Evolutionary conservation across 2,888 invertebrate genomes (phyloP).

Genomic region (Rosalia funebris): DNA sequence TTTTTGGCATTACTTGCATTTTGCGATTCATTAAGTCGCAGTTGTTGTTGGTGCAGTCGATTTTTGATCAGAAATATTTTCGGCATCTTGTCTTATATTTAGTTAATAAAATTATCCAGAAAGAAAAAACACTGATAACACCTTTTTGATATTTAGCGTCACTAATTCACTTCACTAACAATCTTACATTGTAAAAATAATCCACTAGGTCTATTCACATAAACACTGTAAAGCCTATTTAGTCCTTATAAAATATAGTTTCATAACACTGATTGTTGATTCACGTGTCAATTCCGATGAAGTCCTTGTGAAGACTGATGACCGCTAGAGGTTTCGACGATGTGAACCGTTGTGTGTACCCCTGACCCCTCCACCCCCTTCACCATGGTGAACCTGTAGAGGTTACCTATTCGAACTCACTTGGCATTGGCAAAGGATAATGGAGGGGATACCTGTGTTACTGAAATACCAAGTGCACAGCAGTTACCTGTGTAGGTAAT

Average conservation of each 20-base stretch:
- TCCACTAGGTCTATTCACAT: neutral
- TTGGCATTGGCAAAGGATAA: slow-evolving; percentile 51
- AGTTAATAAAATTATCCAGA: slow-evolving; percentile 25
- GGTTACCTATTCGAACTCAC: slow-evolving; percentile 61
- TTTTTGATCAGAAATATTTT: slow-evolving; percentile 93
- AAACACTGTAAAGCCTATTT: slow-evolving; percentile 1
- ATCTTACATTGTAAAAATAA: slow-evolving; percentile 2
- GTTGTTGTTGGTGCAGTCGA: slow-evolving; percentile 90
- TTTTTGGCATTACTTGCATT: slow-evolving; percentile 75
- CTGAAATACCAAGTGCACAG: slow-evolving; percentile 17
- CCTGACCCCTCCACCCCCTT: slow-evolving; percentile 50
- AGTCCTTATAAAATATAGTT: slow-evolving; percentile 15
- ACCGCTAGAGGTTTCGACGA: slow-evolving; percentile 56
- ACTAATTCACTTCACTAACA: slow-evolving; percentile 26
- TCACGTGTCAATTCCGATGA: slow-evolving; percentile 53
- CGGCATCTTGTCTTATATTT: slow-evolving; percentile 75
- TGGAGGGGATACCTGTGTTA: slow-evolving; percentile 35
- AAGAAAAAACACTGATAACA: slow-evolving; percentile 27
- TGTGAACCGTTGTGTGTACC: slow-evolving; percentile 60
- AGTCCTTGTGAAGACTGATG: slow-evolving; percentile 64
- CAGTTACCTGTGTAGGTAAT: slow-evolving; percentile 28
- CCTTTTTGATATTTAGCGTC: slow-evolving; percentile 4
- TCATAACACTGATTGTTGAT: slow-evolving; percentile 20
- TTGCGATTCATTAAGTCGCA: slow-evolving; percentile 83
- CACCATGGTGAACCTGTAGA: slow-evolving; percentile 55